phyloP scores from a whole-genome alignment of 2,113 vertebrate species.

The Peromyscus polionotus region DNA sequence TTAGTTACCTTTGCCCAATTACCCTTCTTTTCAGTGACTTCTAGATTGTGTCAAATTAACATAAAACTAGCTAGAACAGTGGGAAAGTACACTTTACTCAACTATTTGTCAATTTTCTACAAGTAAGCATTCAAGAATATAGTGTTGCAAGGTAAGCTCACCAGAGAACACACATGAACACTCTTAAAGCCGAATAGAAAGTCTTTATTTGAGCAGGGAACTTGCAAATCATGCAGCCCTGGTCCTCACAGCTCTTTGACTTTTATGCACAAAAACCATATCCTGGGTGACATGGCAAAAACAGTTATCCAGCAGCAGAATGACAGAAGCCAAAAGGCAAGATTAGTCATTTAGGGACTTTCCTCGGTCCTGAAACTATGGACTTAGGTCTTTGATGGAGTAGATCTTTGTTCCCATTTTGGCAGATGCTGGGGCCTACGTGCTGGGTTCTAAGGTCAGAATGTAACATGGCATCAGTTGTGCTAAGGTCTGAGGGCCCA shows the following conservation, averaged over 20 bases:
- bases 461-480: not conserved
- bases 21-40: not conserved
- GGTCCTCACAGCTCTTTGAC: not conserved
- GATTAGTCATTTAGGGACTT: not conserved
- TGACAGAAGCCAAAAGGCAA: not conserved
- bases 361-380: not conserved
- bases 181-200: not conserved
- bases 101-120: constrained; percentile 35
- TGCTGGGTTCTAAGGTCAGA: not conserved
- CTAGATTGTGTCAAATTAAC: not conserved
- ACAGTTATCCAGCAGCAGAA: not conserved
- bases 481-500: not conserved
- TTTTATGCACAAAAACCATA: not conserved
- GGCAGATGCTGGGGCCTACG: not conserved
- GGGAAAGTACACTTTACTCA: constrained; percentile 41
- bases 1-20: not conserved
- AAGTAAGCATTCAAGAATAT: not conserved
- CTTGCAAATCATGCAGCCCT: not conserved
- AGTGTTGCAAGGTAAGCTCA: not conserved
- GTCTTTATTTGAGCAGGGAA: not conserved
- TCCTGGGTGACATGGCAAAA: not conserved
- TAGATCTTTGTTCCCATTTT: not conserved
- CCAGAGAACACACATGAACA: not conserved
- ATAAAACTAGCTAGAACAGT: not conserved
- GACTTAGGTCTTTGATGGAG: not conserved